phyloP scores from a whole-genome alignment of 2,797 vertebrate genomes.

The Tenualosa thibaudeaui region DNA sequence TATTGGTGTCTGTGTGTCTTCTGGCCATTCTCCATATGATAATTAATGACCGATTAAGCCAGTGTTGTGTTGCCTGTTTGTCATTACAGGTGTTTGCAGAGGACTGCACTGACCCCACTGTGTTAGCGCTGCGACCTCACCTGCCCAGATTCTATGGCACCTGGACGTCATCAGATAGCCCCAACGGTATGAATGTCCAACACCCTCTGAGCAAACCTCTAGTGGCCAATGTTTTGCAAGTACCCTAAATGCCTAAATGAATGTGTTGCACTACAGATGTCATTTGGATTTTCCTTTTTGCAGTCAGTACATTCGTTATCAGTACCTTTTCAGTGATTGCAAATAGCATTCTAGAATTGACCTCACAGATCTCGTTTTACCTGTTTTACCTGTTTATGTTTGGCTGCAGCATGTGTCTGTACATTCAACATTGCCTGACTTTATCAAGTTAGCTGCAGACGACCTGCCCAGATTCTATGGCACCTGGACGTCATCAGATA shows the following conservation, averaged over 20 bases:
- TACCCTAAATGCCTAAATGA: neutral
- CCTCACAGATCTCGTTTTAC: neutral
- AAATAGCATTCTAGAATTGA: neutral
- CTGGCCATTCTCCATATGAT: neutral
- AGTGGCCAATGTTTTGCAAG: neutral
- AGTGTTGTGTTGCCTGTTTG: constrained; percentile 38
- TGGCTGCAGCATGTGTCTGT: neutral
- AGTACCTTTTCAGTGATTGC: neutral
- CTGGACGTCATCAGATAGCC: constrained; percentile 80
- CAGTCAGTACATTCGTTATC: neutral
- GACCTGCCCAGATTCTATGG: constrained; percentile 83
- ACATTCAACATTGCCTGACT: too few species aligned
- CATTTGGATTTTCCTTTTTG: neutral
- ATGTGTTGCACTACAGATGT: neutral
- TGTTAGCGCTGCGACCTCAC: constrained; percentile 77
- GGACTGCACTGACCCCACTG: constrained; percentile 73
- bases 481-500: constrained; percentile 80
- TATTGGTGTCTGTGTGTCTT: neutral
- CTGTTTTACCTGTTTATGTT: neutral
- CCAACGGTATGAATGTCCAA: constrained; percentile 74
- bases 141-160: constrained; percentile 83
- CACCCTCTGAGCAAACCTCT: neutral
- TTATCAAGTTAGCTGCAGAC: too few species aligned
- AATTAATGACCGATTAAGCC: neutral
- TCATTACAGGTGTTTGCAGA: constrained; percentile 77